These are phyloP conservation scores for Drosophila nr. fundita DNA, from an alignment of 2,888 invertebrate species.

Conservation along the genomic window DNA sequence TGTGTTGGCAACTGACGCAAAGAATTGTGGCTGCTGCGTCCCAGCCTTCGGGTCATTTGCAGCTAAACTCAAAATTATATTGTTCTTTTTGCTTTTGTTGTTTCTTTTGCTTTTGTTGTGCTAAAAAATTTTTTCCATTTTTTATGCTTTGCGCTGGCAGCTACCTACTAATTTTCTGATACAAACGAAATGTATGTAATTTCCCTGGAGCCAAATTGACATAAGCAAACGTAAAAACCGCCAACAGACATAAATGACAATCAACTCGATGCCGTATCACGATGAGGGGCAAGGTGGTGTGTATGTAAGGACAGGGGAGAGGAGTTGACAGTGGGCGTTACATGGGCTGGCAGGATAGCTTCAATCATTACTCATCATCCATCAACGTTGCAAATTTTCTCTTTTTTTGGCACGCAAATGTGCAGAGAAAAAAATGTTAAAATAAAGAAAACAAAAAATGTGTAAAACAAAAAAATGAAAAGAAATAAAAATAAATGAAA, in stretches of 20 bases:
- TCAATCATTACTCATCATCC: constrained; percentile 81
- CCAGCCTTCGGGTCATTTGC: constrained; percentile 67
- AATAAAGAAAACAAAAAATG: constrained; percentile 28
- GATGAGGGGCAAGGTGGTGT: constrained; percentile 1
- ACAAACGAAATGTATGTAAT: constrained; percentile 79
- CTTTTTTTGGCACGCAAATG: constrained; percentile 71
- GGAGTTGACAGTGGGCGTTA: constrained; percentile 24
- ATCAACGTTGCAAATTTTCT: constrained; percentile 72
- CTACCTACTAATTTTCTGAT: constrained; percentile 77
- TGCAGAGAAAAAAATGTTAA: constrained; percentile 46
- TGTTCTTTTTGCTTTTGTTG: constrained; percentile 26
- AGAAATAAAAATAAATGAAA: constrained; percentile 62
- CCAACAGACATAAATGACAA: constrained; percentile 79
- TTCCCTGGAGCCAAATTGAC: constrained; percentile 79
- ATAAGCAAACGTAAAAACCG: constrained; percentile 77
- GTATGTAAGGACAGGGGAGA: not conserved
- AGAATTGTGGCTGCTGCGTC: constrained; percentile 24
- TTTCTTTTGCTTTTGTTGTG: constrained; percentile 26
- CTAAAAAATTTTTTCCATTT: constrained; percentile 50
- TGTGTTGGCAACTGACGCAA: constrained; percentile 40
- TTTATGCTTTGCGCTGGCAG: constrained; percentile 53
- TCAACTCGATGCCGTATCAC: constrained; percentile 48
- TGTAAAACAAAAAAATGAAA: constrained; percentile 34
- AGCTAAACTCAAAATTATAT: constrained; percentile 70
- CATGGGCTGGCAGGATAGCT: constrained; percentile 63